phyloP scores from a whole-genome alignment of 1,140 invertebrate species.

The Patella vulgata region DNA sequence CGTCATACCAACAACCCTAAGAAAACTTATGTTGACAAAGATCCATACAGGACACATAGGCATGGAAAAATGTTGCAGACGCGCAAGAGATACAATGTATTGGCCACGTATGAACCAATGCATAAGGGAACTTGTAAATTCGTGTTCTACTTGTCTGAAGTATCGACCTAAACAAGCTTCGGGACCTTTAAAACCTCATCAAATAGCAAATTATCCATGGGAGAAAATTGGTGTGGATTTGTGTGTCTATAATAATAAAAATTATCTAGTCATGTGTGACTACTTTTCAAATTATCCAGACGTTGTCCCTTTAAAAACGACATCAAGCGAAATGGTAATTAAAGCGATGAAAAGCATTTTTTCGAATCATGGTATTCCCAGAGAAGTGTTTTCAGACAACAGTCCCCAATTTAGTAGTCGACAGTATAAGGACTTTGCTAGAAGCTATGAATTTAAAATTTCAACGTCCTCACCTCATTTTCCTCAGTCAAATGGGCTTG shows the following conservation, averaged over 20 bases:
- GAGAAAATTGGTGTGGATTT: conserved; percentile 27
- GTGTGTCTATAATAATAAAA: conserved; percentile 19
- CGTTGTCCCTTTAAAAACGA: conserved; percentile 6
- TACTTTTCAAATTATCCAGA: conserved; percentile 33
- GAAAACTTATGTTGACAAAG: conserved; percentile 56
- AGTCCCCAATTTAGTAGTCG: conserved; percentile 17
- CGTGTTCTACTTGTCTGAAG: conserved; percentile 60
- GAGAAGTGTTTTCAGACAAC: conserved; percentile 60
- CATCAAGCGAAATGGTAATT: conserved; percentile 7
- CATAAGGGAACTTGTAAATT: conserved; percentile 63
- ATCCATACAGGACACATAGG: conserved; percentile 29
- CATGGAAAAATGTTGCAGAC: not conserved
- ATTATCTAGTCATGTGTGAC: conserved; percentile 33
- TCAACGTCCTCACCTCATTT: not conserved
- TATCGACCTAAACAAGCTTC: conserved; percentile 19
- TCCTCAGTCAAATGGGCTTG: conserved; percentile 1
- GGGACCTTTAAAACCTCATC: conserved; percentile 23
- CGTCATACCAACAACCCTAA: conserved; percentile 59
- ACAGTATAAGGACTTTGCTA: not conserved
- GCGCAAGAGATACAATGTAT: conserved; percentile 6
- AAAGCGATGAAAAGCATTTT: conserved; percentile 42
- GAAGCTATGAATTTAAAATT: not conserved
- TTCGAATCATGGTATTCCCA: conserved; percentile 59
- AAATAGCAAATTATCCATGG: conserved; percentile 17
- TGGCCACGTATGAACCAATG: conserved; percentile 54